Conservation (phyloP, 2,797 vertebrate genomes). For the Gallinago solitaria region DNA sequence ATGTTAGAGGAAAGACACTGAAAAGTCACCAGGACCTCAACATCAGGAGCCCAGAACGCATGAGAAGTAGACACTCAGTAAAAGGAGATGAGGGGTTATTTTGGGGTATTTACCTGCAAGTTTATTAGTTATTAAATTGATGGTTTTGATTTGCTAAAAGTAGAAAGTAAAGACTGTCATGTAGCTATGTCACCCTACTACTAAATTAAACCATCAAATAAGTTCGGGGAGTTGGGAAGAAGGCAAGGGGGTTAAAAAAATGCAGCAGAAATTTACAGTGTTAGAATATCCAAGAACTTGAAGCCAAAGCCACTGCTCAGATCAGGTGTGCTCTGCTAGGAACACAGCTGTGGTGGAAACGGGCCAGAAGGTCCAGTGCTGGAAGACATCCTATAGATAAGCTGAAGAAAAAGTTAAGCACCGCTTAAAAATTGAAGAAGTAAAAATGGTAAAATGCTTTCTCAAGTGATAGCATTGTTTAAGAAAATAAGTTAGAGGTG, state of each 20-base stretch:
- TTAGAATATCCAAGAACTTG: not conserved
- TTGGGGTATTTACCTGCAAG: not conserved
- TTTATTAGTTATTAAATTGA: not conserved
- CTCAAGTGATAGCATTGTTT: not conserved
- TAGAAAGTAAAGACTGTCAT: not conserved
- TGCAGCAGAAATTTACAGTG: not conserved
- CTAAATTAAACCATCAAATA: not conserved
- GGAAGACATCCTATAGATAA: not conserved
- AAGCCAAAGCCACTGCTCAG: not conserved
- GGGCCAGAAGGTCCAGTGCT: not conserved
- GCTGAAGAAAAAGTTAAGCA: not conserved
- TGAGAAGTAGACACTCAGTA: not conserved
- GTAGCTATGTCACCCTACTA: not conserved
- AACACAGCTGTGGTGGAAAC: not conserved
- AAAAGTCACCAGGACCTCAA: not conserved
- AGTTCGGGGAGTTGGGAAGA: accelerated
- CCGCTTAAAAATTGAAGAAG: not conserved
- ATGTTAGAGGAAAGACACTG: not conserved
- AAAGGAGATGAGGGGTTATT: not conserved
- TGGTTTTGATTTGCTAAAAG: not conserved
- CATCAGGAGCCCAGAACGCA: not conserved
- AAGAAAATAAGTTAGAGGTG: not conserved
- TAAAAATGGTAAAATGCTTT: not conserved
- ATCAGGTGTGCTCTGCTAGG: not conserved
- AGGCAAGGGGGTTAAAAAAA: not conserved